Conservation (phyloP, 2,113 vertebrate genomes). For the Varanus salvator region DNA sequence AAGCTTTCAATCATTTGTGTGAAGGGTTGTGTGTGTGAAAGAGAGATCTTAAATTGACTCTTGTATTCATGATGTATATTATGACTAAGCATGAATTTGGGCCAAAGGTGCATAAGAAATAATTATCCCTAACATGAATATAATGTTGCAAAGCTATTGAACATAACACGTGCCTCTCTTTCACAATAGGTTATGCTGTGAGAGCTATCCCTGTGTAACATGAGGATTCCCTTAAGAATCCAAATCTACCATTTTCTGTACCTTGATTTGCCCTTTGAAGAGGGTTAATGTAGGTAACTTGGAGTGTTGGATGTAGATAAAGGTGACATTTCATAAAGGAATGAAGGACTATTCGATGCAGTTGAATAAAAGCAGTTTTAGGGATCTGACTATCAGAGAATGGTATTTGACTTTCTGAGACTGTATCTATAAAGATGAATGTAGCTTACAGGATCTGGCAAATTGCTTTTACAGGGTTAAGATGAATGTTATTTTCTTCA, state of each 20-base stretch:
- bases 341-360: constrained; percentile 26
- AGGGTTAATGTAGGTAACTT: constrained; percentile 51
- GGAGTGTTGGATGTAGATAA: constrained; percentile 60
- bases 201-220: constrained; percentile 17
- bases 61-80: not conserved
- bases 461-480: constrained; percentile 35
- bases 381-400: constrained; percentile 15
- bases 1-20: not conserved
- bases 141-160: not conserved
- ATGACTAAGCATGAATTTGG: constrained; percentile 12
- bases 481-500: not conserved
- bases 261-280: constrained; percentile 50
- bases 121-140: not conserved
- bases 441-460: not conserved
- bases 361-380: not conserved
- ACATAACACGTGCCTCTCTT: not conserved
- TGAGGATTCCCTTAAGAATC: constrained; percentile 54
- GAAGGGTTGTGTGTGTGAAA: not conserved
- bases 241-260: constrained; percentile 31
- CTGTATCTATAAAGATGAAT: not conserved
- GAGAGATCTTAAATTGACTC: not conserved
- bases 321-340: constrained; percentile 57
- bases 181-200: constrained; percentile 26
- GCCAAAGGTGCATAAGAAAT: constrained; percentile 21
- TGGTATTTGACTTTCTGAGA: constrained; percentile 14